phyloP scores from a whole-genome alignment of 2,113 vertebrate species.

The Cercocebus atys region DNA sequence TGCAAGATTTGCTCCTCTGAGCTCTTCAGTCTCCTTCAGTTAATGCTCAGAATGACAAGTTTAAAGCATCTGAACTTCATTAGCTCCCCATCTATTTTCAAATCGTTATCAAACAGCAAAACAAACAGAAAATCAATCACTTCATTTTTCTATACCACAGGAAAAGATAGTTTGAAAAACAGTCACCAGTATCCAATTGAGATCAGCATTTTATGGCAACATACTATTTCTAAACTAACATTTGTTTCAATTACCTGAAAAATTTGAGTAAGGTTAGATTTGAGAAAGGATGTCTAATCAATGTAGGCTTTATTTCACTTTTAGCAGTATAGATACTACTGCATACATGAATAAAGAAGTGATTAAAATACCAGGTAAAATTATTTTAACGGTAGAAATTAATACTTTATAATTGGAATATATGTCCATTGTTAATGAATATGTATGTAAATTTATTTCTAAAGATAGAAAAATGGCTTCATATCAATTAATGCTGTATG shows the following conservation, averaged over 20 bases:
- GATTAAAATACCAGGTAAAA: not conserved
- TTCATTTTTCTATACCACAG: slow-evolving; percentile 23
- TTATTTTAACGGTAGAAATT: not conserved
- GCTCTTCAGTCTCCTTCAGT: not conserved
- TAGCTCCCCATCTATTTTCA: slow-evolving; percentile 40
- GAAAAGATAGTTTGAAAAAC: slow-evolving; percentile 51
- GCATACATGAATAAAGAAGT: not conserved
- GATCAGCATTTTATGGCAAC: slow-evolving; percentile 29
- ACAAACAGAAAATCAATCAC: slow-evolving; percentile 49
- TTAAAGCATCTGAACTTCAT: slow-evolving; percentile 51
- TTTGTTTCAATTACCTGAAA: slow-evolving; percentile 47
- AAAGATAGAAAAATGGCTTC: slow-evolving; percentile 30
- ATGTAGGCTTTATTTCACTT: not conserved
- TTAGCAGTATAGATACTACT: not conserved
- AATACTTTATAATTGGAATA: not conserved
- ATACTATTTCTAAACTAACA: not conserved
- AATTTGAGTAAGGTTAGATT: slow-evolving; percentile 34
- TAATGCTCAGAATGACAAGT: slow-evolving; percentile 43
- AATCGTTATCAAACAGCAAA: slow-evolving; percentile 50
- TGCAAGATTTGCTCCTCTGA: slow-evolving; percentile 38
- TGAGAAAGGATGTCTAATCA: not conserved
- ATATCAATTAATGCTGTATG: not conserved
- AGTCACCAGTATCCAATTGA: not conserved
- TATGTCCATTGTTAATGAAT: not conserved
- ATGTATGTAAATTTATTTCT: not conserved